These are phyloP conservation scores for Heterohyrax brucei DNA, from an alignment of 2,797 vertebrate species.

Conservation along the genomic window DNA sequence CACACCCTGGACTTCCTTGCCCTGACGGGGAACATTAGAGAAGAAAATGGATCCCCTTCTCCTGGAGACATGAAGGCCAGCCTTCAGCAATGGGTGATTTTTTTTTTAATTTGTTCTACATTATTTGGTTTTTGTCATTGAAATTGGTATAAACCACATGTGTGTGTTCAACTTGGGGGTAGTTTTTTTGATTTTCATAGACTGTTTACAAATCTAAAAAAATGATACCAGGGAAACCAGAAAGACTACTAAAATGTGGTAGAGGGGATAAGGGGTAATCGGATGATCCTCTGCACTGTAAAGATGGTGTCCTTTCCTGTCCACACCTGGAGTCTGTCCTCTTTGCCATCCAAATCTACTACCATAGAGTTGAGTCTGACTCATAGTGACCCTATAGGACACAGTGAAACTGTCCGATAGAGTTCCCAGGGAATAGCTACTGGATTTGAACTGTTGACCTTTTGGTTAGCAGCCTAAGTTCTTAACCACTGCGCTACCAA, in stretches of 20 bases:
- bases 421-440: background rate
- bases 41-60: slow-evolving; percentile 79
- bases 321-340: background rate
- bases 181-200: slow-evolving; percentile 32
- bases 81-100: slow-evolving; percentile 20
- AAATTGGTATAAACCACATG: background rate
- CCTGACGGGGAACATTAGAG: background rate
- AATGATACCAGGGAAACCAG: background rate
- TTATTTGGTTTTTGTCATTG: background rate
- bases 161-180: background rate
- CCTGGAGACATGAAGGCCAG: background rate
- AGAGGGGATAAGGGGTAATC: background rate
- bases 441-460: background rate
- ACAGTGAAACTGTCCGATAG: background rate
- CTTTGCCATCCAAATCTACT: background rate
- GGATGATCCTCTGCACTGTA: too few relatives aligned
- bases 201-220: slow-evolving; percentile 43
- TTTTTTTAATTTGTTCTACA: background rate
- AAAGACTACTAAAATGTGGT: background rate
- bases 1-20: slow-evolving; percentile 39
- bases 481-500: background rate
- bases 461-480: background rate
- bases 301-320: background rate
- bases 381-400: background rate
- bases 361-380: too few relatives aligned